These are phyloP conservation scores for Ochropleura plecta DNA, from an alignment of 2,888 invertebrate genomes.

Conservation along the genomic window DNA sequence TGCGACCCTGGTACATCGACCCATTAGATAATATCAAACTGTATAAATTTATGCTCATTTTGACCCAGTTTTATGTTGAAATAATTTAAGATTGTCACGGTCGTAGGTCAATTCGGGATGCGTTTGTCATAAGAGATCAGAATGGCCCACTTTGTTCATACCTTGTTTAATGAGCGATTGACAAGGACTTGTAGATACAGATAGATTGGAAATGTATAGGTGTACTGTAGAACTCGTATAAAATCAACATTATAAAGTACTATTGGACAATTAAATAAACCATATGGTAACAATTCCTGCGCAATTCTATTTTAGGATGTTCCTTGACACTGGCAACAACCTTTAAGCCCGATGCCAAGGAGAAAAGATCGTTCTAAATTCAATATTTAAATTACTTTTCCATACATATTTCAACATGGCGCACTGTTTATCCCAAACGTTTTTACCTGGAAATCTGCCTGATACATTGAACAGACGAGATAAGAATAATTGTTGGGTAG, in stretches of 20 bases:
- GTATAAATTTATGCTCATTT: slow-evolving; percentile 79
- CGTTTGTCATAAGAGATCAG: slow-evolving; percentile 46
- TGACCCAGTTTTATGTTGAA: slow-evolving; percentile 77
- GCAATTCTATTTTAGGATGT: slow-evolving; percentile 28
- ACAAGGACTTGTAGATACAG: neutral
- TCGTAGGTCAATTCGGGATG: slow-evolving; percentile 72
- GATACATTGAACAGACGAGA: slow-evolving; percentile 54
- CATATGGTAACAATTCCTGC: slow-evolving; percentile 12
- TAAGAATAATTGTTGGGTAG: slow-evolving; percentile 58
- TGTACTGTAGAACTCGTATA: slow-evolving; percentile 3
- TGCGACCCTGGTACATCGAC: slow-evolving; percentile 75
- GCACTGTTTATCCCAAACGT: slow-evolving; percentile 56
- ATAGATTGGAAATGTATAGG: neutral
- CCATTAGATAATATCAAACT: slow-evolving; percentile 68
- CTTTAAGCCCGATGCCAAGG: slow-evolving; percentile 32
- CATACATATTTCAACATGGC: slow-evolving; percentile 34
- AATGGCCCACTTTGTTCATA: slow-evolving; percentile 46
- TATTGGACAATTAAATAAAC: slow-evolving; percentile 16
- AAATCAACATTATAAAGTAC: slow-evolving; percentile 11
- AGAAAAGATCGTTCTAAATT: slow-evolving; percentile 26
- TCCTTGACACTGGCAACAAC: slow-evolving; percentile 22
- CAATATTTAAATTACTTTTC: slow-evolving; percentile 36
- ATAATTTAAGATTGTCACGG: slow-evolving; percentile 80
- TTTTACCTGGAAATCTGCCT: slow-evolving; percentile 59
- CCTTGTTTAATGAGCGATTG: slow-evolving; percentile 30